Evolutionary conservation across 2,888 invertebrate species (phyloP).

Genomic region (Lithophane leautieri): DNA sequence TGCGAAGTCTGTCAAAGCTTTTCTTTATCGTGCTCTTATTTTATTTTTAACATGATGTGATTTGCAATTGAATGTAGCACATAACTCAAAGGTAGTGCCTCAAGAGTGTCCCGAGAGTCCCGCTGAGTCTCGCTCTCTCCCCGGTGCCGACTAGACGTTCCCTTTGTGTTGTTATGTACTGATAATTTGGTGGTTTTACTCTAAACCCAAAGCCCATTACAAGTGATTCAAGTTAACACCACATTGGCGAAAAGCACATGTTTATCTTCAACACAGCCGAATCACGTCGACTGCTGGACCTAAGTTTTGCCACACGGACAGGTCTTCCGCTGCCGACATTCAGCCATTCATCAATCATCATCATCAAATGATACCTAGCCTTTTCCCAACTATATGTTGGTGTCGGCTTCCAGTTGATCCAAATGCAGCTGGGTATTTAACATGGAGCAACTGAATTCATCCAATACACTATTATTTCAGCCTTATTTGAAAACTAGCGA

Average conservation of each 20-base stretch:
- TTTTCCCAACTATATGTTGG: too few species aligned
- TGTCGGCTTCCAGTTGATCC: neutral
- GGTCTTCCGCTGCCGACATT: neutral
- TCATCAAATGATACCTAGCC: neutral
- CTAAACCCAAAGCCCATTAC: too few species aligned
- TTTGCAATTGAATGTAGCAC: too few species aligned
- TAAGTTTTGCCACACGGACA: neutral
- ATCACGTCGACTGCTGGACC: neutral
- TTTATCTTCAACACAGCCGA: too few species aligned
- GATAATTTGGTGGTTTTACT: too few species aligned
- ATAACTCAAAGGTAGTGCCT: too few species aligned
- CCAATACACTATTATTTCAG: neutral
- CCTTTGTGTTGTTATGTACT: too few species aligned
- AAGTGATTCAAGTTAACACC: too few species aligned
- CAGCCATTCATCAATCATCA: neutral
- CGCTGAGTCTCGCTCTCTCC: too few species aligned
- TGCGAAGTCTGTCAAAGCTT: neutral
- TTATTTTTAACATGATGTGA: neutral
- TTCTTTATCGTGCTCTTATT: too few species aligned
- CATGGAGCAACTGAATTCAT: neutral
- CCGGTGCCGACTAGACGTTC: too few species aligned
- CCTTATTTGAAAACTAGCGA: neutral
- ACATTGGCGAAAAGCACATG: neutral
- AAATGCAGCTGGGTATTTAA: neutral
- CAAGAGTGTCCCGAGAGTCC: too few species aligned